phyloP scores from a whole-genome alignment of 2,797 vertebrate genomes.

The Peromyscus melanophrys region DNA sequence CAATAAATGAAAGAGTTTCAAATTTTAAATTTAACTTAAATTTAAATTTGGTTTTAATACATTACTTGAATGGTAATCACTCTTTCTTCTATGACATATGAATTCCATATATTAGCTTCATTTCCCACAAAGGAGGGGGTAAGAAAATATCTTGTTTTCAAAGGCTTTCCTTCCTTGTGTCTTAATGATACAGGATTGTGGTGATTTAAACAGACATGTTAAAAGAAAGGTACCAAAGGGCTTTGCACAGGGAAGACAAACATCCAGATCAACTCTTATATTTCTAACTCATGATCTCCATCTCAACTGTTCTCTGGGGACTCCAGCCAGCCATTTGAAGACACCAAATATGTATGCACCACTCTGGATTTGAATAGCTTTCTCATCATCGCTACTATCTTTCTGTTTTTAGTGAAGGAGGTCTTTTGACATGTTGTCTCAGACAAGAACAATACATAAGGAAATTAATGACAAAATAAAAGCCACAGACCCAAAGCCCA shows the following conservation, averaged over 20 bases:
- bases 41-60: constrained; percentile 46
- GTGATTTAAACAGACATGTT: background rate
- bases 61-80: constrained; percentile 6
- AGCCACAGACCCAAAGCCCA: background rate
- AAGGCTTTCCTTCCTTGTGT: background rate
- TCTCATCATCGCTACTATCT: background rate
- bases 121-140: background rate
- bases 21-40: constrained; percentile 53
- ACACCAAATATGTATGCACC: background rate
- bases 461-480: background rate
- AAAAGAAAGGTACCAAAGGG: background rate
- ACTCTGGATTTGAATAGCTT: background rate
- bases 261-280: background rate
- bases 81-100: background rate
- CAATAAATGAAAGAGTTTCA: constrained; percentile 13
- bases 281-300: fast-evolving
- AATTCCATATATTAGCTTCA: constrained; percentile 38
- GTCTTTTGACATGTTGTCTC: background rate
- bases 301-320: fast-evolving
- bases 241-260: background rate
- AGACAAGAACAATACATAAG: background rate
- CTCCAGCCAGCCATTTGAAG: background rate
- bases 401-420: background rate
- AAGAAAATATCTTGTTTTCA: background rate
- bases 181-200: background rate